Base-by-base conservation (phyloP, 2,888 invertebrate species). In the Gnatocerus cornutus region DNA sequence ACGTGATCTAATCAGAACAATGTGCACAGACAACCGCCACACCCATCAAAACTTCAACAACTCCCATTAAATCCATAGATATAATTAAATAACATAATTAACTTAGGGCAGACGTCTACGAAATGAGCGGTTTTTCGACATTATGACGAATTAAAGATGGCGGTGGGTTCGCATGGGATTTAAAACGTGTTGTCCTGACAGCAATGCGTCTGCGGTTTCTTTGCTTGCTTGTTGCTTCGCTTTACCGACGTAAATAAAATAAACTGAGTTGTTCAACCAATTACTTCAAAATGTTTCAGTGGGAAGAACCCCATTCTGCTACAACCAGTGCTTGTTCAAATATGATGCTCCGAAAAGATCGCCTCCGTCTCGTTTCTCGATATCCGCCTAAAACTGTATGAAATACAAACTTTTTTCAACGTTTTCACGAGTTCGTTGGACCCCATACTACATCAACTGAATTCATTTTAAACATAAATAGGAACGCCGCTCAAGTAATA, bases 41-140 rank as follows among this genome's bases (percentile, higher is more conserved):
- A 27, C 39, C 41, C 56, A 56, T 56, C 56, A 58, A 46, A 45
- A 59, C 46, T 59, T 59, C 61, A 48, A 39, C 56, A 56, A 56
- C 61, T 61, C 61, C 37, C 61, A 16, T 46, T 46, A 45, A 59
- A 59, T 46, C 30, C 59, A 33, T 21, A 39, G 16, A 55, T 30
- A 61, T 50, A 61, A 61, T 61, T 50, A 50, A 61, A 61, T 61
- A 48, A 61, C 39, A 14, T n/a, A 21, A 61, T 50, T 50, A 48
- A 45, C 33, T 50, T 46, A 7, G 10, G 12, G 45, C 21, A 16
- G 29, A 27, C 41, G 43, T 14, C 33, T 9, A 12, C 27, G 50
- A 27, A 30, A 52, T 13, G 52, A 27, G 46, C 39, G 39, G 37
- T 55, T 56, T 56, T 56, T 56, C 41, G 39, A 50, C 59, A 59